Evolutionary conservation across 2,888 invertebrate genomes (phyloP), one percentile per base, ranked within the genome.

Genomic region (Zele albiditarsus): DNA sequence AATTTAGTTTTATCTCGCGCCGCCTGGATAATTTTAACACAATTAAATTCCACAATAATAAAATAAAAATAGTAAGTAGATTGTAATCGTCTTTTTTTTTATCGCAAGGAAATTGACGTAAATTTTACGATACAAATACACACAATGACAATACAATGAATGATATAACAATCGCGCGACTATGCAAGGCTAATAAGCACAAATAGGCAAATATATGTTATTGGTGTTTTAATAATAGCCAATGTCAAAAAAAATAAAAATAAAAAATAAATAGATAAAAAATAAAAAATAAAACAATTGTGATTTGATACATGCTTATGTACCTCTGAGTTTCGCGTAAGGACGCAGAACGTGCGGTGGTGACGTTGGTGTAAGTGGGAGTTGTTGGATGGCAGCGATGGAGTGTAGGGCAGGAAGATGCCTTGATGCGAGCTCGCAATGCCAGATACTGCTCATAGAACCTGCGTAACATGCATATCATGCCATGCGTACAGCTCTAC

Each of bases 371-470:
- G 84, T 88, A 84, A 86, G 88, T 87, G 84, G 88, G 88, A 86
- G 87, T 86, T 85, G 86, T 85, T 89, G 88, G 87, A 83, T 89
- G 87, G 83, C 87, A 89, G 84, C 86, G 86, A 83, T 89, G 88
- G 84, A 94, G 92, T 88, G 94, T 93, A 84, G 95, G 94, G 90
- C 94, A 95, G 91, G 95, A 95, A 86, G 94, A 94, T 89, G 95
- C 95, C 92, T 95, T 95, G 91, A 96, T 96, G 91, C 96, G 94
- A 90, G 95, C 95, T 90, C 94, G 94, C 91, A 96, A 93, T 92
- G 95, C 95, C 91, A 94, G 92, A 91, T 95, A 95, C 91, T 95
- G 94, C 91, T 95, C 94, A 93, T 95, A 95, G 94, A 96, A 96
- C 94, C 96, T 96, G 92, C 90, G 86, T 83, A 89, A 89, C 89